phyloP scores from a whole-genome alignment of 2,888 invertebrate species.

The Argynnis bischoffii region DNA sequence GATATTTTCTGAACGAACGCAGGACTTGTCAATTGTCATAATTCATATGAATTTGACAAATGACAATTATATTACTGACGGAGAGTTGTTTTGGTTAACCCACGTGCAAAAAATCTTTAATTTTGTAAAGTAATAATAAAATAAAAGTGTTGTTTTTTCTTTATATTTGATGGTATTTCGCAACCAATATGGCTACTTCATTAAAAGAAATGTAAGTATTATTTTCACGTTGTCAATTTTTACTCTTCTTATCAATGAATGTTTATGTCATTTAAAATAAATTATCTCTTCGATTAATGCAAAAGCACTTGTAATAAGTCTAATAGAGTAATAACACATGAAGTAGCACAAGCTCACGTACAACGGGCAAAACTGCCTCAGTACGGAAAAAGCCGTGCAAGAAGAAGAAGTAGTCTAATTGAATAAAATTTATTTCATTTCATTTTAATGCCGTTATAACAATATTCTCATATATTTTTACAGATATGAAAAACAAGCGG shows the following conservation, averaged over 20 bases:
- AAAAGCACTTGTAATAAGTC: too few species aligned
- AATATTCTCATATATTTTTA: constrained; percentile 43
- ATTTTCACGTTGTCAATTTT: not conserved
- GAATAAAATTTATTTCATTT: too few species aligned
- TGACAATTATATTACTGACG: not conserved
- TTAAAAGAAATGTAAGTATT: constrained; percentile 57
- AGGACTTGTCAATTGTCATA: too few species aligned
- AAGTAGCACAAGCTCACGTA: too few species aligned
- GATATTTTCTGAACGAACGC: too few species aligned
- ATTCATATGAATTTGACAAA: not conserved
- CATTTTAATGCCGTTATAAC: not conserved
- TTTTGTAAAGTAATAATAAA: not conserved
- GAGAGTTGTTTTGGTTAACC: constrained; percentile 4
- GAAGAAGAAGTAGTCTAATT: too few species aligned
- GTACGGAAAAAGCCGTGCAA: too few species aligned
- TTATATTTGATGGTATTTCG: not conserved
- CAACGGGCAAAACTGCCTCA: too few species aligned
- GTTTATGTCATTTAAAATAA: not conserved
- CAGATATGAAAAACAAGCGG: constrained; percentile 88
- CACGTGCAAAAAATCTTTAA: constrained; percentile 2
- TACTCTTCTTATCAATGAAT: not conserved
- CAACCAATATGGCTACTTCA: constrained; percentile 46
- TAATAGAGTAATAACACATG: too few species aligned
- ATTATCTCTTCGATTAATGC: not conserved
- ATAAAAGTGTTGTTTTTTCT: not conserved